Percentiles rank a stretch among this genome's conserved stretches.
These are phyloP conservation scores for Dipodomys stephensi DNA, from an alignment of 2,113 vertebrate species.

Conservation along the genomic window DNA sequence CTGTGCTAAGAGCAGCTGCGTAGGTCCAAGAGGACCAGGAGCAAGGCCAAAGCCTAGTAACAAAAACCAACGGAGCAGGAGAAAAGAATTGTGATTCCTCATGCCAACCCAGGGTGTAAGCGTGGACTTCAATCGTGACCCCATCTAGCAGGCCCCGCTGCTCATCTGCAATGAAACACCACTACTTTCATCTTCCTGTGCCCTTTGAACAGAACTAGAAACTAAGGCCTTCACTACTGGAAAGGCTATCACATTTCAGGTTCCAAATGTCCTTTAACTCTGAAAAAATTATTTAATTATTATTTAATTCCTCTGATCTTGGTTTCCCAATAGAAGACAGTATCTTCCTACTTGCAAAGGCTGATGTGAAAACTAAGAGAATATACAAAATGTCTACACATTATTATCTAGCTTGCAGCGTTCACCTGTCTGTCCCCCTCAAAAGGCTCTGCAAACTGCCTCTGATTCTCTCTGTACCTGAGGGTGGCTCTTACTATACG, in stretches of 20 bases:
- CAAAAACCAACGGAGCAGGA: not conserved
- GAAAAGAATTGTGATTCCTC: too few species aligned
- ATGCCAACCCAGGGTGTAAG: not conserved
- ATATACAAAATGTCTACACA: not conserved
- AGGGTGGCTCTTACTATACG: not conserved
- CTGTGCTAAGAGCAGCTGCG: not conserved
- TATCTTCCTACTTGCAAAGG: not conserved
- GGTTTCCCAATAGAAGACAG: not conserved
- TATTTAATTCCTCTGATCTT: not conserved
- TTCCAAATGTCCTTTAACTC: slow-evolving; percentile 5
- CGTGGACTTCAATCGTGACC: not conserved
- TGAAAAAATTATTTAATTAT: not conserved
- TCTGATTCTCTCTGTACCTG: not conserved
- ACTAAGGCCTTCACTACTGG: not conserved
- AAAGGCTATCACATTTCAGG: not conserved
- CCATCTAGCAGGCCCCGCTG: not conserved
- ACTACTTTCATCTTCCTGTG: not conserved
- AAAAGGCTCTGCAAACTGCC: not conserved
- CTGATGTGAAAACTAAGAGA: not conserved
- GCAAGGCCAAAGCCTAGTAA: not conserved
- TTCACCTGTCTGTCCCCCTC: not conserved
- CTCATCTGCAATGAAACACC: not conserved
- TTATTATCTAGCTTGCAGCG: not conserved
- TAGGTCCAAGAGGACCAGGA: not conserved
- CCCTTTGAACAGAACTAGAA: not conserved